Percentiles rank a stretch among this genome's conserved stretches.
These are phyloP conservation scores for Patiria pectinifera DNA, from an alignment of 53 echinoderm and acorn worm species.

Conservation along the genomic window DNA sequence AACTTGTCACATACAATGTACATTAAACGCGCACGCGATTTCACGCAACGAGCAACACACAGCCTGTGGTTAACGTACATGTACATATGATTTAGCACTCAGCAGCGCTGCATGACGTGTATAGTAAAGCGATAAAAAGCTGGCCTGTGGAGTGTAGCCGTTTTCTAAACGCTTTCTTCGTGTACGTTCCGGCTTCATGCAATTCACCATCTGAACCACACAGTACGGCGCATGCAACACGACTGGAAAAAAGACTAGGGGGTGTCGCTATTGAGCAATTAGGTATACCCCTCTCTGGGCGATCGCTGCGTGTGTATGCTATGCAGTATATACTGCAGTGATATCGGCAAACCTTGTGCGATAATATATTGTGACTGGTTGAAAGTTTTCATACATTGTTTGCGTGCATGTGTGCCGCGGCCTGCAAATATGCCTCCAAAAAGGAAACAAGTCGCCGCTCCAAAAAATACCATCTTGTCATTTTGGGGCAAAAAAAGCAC, in stretches of 20 bases:
- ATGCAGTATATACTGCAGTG: neutral
- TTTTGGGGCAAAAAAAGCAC: neutral
- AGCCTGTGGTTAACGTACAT: no score
- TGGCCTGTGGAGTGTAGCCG: no score
- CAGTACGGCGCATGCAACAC: neutral
- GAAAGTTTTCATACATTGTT: neutral
- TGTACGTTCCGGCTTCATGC: no score
- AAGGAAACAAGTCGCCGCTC: neutral
- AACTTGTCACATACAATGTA: no score
- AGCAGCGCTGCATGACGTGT: no score
- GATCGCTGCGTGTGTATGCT: neutral
- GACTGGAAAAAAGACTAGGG: conserved; percentile 22
- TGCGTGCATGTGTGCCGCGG: neutral
- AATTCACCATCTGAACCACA: conserved; percentile 23
- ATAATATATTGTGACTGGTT: neutral
- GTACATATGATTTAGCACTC: no score
- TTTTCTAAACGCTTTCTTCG: no score
- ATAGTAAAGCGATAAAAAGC: no score
- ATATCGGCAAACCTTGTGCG: neutral
- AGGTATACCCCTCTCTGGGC: conserved; percentile 18
- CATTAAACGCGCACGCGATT: no score
- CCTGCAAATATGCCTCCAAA: conserved; percentile 27
- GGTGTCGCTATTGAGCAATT: conserved; percentile 14
- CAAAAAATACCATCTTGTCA: conserved; percentile 3
- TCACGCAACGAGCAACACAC: neutral